A percentile compares a stretch with the other conserved stretches of the same genome.
phyloP scores from a whole-genome alignment of 2,888 invertebrate species.

The Sicus ferrugineus region DNA sequence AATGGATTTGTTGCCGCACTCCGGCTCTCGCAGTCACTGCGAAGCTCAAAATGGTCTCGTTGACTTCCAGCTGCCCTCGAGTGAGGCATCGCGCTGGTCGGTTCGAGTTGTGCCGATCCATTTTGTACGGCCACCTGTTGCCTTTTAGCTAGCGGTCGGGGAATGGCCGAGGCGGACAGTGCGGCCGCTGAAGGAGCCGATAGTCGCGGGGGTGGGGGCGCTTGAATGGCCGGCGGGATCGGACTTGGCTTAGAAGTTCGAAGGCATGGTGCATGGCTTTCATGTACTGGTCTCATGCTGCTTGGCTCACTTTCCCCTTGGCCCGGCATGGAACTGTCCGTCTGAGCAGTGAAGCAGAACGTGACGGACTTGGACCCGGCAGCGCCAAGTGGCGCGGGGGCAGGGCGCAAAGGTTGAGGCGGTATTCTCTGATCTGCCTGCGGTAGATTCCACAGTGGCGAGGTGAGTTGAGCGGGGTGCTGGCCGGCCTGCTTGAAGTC shows the following conservation, averaged over 20 bases:
- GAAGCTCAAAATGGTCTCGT: conserved; percentile 12
- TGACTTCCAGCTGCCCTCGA: neutral
- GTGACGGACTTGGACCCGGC: conserved; percentile 51
- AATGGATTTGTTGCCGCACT: conserved; percentile 62
- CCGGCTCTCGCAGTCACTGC: too few relatives aligned
- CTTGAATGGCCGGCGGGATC: conserved; percentile 53
- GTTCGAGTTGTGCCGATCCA: too few relatives aligned
- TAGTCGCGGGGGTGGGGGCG: conserved; percentile 48
- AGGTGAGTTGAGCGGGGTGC: conserved; percentile 47
- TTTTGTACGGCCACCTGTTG: conserved; percentile 43
- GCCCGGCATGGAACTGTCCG: conserved; percentile 39
- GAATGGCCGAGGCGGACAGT: conserved; percentile 54
- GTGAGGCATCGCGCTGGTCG: neutral
- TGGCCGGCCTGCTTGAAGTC: conserved; percentile 64
- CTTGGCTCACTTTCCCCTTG: too few relatives aligned
- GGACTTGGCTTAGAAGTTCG: conserved; percentile 38
- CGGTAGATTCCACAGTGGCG: conserved; percentile 62
- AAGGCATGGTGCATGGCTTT: conserved; percentile 38
- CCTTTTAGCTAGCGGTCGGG: conserved; percentile 60
- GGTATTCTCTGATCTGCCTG: conserved; percentile 67
- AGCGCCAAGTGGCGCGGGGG: conserved; percentile 64
- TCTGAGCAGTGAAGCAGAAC: conserved; percentile 49
- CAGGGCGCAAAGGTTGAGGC: conserved; percentile 73
- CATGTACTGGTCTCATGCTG: conserved; percentile 12
- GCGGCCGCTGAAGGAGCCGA: conserved; percentile 49